Evolutionary conservation across 2,113 vertebrate genomes (phyloP), one percentile per base, ranked within the genome.

Genomic region (Atractosteus spatula): DNA sequence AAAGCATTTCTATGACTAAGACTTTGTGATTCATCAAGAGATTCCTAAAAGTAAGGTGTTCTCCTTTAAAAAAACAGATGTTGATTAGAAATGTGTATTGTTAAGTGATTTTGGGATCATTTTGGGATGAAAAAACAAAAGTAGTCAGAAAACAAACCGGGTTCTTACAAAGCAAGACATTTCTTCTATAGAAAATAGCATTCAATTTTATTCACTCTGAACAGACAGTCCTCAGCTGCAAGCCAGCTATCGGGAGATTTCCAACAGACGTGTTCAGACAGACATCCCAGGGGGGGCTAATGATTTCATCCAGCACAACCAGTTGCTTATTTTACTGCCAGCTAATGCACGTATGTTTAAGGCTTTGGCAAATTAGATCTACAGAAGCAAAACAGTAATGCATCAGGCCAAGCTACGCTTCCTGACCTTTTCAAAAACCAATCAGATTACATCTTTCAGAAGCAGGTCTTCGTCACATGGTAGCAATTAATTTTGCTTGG

Each of bases 291-390:
- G 68, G 68, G 11, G 16, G 47, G 54, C 12, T 69, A 69, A 69
- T 55, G 3, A 57, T 69, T 69, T 55, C 51, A 69, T 69, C 12
- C 54, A 5, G 41, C 54, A 57, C 68, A 13, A 69, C 55, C 14
- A 51, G 68, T 69, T 55, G 68, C 54, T 69, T 69, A 69, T 69
- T 29, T 55, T 69, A 55, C 51, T 14, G 68, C 5, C 55, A 17
- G 68, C 51, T 69, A 41, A 69, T 41, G 68, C 68, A 56, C 11
- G 54, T 41, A 55, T 69, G 3, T 69, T 16, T 69, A 41, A 69
- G 55, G 68, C 68, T 69, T 56, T 44, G 54, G 51, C 12, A 55
- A 69, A 69, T 69, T 41, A 69, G 68, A 69, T 41, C 68, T 69
- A 56, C 29, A 41, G 68, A 57, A 41, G 63, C 63, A 13, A 65